Conservation (phyloP, 1,140 invertebrate genomes). For the Metaphire vulgaris region DNA sequence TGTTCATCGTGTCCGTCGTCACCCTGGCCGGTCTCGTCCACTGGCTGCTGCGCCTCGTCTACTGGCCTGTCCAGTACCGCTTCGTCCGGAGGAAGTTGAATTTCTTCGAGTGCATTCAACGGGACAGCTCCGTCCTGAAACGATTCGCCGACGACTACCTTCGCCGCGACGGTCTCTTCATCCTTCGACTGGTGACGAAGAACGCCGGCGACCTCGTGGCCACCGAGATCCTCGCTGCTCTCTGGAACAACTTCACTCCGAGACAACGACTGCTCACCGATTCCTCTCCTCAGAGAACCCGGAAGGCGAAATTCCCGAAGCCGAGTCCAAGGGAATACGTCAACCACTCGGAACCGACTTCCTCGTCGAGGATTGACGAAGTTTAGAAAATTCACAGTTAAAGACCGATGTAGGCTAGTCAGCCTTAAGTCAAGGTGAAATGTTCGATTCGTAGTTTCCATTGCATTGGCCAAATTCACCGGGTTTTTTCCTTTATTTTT, state of each 20-base stretch:
- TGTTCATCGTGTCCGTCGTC: constrained; percentile 31
- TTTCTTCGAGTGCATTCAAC: constrained; percentile 22
- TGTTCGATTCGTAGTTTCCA: too few relatives aligned
- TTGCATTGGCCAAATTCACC: too few relatives aligned
- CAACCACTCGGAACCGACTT: neutral
- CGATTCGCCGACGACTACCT: constrained; percentile 30
- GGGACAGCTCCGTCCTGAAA: constrained; percentile 6
- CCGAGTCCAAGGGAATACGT: neutral
- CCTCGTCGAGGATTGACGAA: neutral
- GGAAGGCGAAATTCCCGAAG: neutral
- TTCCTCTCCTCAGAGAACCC: too few relatives aligned
- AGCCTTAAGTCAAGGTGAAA: too few relatives aligned
- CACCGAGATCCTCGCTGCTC: constrained; percentile 16
- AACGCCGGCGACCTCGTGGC: constrained; percentile 29
- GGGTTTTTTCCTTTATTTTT: too few relatives aligned
- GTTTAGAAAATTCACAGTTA: too few relatives aligned
- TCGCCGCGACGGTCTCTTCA: constrained; percentile 30
- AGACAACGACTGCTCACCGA: neutral
- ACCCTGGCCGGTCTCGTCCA: constrained; percentile 45
- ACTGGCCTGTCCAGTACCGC: constrained; percentile 19
- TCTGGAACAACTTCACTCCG: constrained; percentile 22
- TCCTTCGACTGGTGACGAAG: constrained; percentile 29
- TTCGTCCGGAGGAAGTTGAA: constrained; percentile 31
- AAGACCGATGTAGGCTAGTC: too few relatives aligned
- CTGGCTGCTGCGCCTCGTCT: constrained; percentile 47